These are phyloP conservation scores for Enteromius trimaculatus DNA, from an alignment of 2,797 vertebrate species.

Conservation along the genomic window DNA sequence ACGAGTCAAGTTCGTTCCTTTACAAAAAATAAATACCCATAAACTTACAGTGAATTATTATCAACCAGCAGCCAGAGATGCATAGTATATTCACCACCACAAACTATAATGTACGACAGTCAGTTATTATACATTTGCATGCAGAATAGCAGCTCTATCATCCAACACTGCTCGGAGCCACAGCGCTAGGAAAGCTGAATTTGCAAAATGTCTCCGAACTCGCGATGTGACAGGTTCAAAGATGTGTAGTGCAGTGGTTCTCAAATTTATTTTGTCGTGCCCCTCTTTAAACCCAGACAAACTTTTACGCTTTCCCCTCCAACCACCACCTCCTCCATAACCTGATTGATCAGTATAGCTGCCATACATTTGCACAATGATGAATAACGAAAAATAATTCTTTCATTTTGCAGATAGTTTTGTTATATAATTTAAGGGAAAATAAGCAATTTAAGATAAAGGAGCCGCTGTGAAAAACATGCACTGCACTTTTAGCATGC, in stretches of 20 bases:
- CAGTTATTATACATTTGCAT: conserved; percentile 34
- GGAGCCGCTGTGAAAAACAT: background rate
- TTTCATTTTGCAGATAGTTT: background rate
- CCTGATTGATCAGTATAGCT: background rate
- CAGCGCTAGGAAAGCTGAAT: conserved; percentile 34
- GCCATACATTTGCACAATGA: background rate
- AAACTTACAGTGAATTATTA: conserved; percentile 16
- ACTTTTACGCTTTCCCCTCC: background rate
- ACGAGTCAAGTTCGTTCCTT: conserved; percentile 29
- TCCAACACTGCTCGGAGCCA: conserved; percentile 6
- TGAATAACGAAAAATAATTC: background rate
- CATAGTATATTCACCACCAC: background rate
- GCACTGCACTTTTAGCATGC: background rate
- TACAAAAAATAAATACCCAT: conserved; percentile 25
- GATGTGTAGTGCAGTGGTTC: background rate
- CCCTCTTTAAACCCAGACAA: conserved; percentile 14
- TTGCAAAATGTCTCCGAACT: conserved; percentile 35
- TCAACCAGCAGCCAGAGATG: conserved; percentile 12
- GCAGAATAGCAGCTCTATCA: conserved; percentile 3
- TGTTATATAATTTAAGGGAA: background rate
- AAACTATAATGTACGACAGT: conserved; percentile 26
- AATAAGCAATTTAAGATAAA: background rate
- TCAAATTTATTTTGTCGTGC: background rate
- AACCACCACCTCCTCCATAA: background rate
- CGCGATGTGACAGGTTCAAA: conserved; percentile 26